Evolutionary conservation across 2,113 vertebrate species (phyloP), one percentile per base, ranked within the genome.

Genomic region (Manacus vitellinus): DNA sequence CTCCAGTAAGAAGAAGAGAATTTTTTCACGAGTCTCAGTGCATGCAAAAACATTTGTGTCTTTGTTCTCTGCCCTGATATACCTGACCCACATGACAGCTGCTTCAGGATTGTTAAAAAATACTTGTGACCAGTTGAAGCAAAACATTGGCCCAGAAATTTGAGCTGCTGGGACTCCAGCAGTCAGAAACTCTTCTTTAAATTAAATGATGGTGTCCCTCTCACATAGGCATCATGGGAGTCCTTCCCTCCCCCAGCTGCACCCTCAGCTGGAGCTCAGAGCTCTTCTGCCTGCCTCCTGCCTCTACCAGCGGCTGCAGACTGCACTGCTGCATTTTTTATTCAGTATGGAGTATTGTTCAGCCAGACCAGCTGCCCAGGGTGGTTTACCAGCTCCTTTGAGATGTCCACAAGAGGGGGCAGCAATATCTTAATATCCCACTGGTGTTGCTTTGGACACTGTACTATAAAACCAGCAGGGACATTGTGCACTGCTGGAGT

Each of bases 1-100:
- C 67, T 94, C 46, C 0, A 0, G 54, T 30, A 39, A 62, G 33
- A 39, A 86, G n/a, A 71, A 46, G 43, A 43, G 59, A 73, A 74
- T 85, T 77, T 94, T 88, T 86, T 75, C 59, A 67, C 72, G 12
- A 31, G n/a, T 54, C 20, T 93, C 5, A 0, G 35, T 43, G 68
- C 62, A 90, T 54, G 93, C 72, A 80, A 89, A 41, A 41, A 13
- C 39, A 13, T 41, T 41, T 91, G 44, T 49, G 72, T 65, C 91
- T 93, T 95, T 94, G 83, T 94, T 97, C 80, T 89, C 88, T 83
- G 67, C 41, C 55, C 73, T 54, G 80, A 90, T 88, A 94, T 80
- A 92, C 94, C 85, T 95, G 92, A 63, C 37, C 63, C 41, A 16
- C 49, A 58, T 41, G 47, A 88, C 1, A 0, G 8, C 52, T 71